phyloP scores from a whole-genome alignment of 2,113 vertebrate genomes.

The Ceuthmochares aereus region DNA sequence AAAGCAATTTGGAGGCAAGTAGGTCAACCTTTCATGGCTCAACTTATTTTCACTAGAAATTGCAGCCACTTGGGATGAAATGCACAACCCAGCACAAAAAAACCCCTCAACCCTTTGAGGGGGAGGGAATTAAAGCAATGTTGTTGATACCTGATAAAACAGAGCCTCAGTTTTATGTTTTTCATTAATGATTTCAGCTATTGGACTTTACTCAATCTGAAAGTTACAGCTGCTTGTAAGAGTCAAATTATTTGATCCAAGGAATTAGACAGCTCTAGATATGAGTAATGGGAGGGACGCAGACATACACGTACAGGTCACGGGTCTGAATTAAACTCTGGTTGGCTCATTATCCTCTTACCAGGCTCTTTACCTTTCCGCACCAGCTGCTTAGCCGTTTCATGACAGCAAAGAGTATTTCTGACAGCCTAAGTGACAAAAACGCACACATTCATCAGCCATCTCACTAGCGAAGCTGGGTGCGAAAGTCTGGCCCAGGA shows the following conservation, averaged over 20 bases:
- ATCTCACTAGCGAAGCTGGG: neutral
- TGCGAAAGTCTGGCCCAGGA: neutral
- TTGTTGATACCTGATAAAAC: neutral
- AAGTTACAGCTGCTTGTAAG: slow-evolving; percentile 23
- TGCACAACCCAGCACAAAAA: neutral
- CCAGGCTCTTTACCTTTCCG: neutral
- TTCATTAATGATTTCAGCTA: slow-evolving; percentile 26
- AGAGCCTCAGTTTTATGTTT: neutral
- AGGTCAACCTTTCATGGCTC: slow-evolving; percentile 43
- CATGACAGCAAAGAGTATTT: neutral
- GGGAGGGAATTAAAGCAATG: neutral
- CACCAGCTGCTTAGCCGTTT: neutral
- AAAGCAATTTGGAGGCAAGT: slow-evolving; percentile 45
- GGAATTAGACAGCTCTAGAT: slow-evolving; percentile 12
- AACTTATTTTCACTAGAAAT: slow-evolving; percentile 44
- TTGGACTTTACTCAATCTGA: slow-evolving; percentile 1
- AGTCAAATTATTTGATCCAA: slow-evolving; percentile 9
- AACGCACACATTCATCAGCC: rapidly evolving
- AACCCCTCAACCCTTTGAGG: neutral
- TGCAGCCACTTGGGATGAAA: slow-evolving; percentile 46
- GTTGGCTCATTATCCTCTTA: neutral
- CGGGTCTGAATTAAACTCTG: neutral
- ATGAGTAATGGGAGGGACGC: neutral
- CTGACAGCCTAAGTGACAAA: neutral
- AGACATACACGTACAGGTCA: neutral